Base-by-base conservation (phyloP, 2,888 invertebrate genomes). In the Oligia fasciuncula region DNA sequence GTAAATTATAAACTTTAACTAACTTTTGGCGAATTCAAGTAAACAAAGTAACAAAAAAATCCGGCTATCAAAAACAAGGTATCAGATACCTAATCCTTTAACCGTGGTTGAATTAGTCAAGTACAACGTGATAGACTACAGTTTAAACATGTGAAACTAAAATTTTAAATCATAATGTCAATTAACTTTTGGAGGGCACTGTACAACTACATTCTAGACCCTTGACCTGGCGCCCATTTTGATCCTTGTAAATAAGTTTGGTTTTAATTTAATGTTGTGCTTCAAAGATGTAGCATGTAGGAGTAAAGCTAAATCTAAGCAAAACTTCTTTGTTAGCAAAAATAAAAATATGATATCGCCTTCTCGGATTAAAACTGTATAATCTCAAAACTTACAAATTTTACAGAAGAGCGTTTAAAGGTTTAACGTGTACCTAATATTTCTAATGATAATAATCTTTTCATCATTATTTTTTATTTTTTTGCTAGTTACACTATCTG, bases 101-200 rank as follows among this genome's bases (percentile, higher is more conserved):
- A 13, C n/a, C n/a, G 13, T n/a, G n/a, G 60, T 60, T n/a, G 23
- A 57, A 57, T 23, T 23, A 57, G n/a, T 60, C n/a, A 13, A n/a
- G 13, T 5, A n/a, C 13, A 60, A 60, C n/a, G n/a, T n/a, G 3
- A 3, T 11, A 57, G 9, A 9, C 4, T 60, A n/a, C 11, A n/a
- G 60, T n/a, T 60, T 4, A 60, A 57, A 23, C 4, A 23, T 23
- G 23, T 57, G 57, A 23, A 57, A 23, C 23, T 57, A 23, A 3
- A 57, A 60, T n/a, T 60, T n/a, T 60, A 60, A n/a, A 60, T 60
- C 60, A n/a, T 60, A 60, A n/a, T 60, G 51, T n/a, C n/a, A 60
- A 62, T 29, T 6, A 29, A 62, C 29, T 29, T 62, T 29, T 62
- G 6, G 2, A 29, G 29, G 29, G 29, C 29, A 29, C 6, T 23